Conservation (phyloP, 2,888 invertebrate species). For the Platynereis dumerilii region DNA sequence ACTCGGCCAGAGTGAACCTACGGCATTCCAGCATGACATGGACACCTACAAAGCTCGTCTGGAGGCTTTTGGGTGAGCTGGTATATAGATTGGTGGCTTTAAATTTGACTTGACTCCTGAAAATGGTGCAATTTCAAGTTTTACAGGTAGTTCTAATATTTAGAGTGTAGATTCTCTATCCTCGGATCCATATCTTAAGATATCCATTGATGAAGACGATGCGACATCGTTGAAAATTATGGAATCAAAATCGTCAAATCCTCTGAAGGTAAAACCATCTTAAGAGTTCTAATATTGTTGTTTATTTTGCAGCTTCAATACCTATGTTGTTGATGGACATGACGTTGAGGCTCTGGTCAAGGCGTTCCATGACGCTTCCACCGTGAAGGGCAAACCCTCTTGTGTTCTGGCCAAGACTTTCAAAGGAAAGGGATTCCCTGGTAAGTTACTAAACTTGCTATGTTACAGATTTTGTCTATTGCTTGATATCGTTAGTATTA, state of each 20-base stretch:
- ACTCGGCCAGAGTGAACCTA: slow-evolving; percentile 95
- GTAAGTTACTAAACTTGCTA: slow-evolving; percentile 44
- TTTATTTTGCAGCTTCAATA: slow-evolving; percentile 51
- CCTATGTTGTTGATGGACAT: slow-evolving; percentile 89
- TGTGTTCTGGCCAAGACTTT: slow-evolving; percentile 94
- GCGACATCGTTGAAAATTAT: too few species aligned
- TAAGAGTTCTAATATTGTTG: too few species aligned
- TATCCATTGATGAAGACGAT: too few species aligned
- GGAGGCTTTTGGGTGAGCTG: slow-evolving; percentile 81
- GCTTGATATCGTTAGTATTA: too few species aligned
- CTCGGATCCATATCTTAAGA: too few species aligned
- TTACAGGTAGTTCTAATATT: too few species aligned
- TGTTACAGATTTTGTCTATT: too few species aligned
- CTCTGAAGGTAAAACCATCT: too few species aligned
- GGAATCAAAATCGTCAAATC: too few species aligned
- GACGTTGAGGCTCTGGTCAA: slow-evolving; percentile 87
- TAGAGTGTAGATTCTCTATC: too few species aligned
- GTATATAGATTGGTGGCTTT: neutral
- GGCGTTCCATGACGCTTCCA: slow-evolving; percentile 78
- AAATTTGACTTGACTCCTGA: too few species aligned
- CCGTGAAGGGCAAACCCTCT: slow-evolving; percentile 82
- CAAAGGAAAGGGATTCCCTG: slow-evolving; percentile 78
- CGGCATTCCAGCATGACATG: slow-evolving; percentile 89
- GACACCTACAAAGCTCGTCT: slow-evolving; percentile 74
- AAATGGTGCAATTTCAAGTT: too few species aligned